Conservation (phyloP, 1,140 invertebrate genomes). For the Sesamia nonagrioides region DNA sequence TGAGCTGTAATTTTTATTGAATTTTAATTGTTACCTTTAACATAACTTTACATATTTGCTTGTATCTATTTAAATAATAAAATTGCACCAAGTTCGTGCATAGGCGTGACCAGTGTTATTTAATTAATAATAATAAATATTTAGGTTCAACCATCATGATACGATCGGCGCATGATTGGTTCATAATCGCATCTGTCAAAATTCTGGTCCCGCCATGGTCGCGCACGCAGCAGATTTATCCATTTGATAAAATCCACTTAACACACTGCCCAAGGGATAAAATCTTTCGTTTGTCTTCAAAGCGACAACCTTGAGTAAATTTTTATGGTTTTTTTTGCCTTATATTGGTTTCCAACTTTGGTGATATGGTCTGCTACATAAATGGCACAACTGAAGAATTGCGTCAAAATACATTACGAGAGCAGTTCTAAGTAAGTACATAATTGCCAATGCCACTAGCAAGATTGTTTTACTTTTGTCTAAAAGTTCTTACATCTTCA, state of each 20-base stretch:
- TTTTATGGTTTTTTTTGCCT: not conserved
- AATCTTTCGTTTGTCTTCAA: conserved; percentile 8
- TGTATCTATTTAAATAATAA: not conserved
- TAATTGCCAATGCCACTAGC: not conserved
- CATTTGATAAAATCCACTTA: conserved; percentile 45
- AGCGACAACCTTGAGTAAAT: conserved; percentile 4
- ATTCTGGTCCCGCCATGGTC: conserved; percentile 42
- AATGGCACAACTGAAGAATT: not conserved
- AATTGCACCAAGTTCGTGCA: not conserved
- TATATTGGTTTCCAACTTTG: not conserved
- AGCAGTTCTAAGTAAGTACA: not conserved
- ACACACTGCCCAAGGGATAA: conserved; percentile 17
- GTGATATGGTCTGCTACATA: not conserved
- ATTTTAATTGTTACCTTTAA: not conserved
- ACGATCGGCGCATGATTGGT: conserved; percentile 46
- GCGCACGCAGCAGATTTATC: conserved; percentile 28
- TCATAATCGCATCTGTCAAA: conserved; percentile 53
- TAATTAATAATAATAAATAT: conserved; percentile 15
- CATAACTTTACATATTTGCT: not conserved
- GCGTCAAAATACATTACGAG: not conserved
- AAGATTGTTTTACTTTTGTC: not conserved
- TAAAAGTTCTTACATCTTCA: not conserved
- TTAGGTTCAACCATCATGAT: conserved; percentile 28
- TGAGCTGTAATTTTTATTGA: no score
- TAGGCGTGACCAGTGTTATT: not conserved